phyloP scores from a whole-genome alignment of 2,888 invertebrate genomes.

The Lobophora halterata region DNA sequence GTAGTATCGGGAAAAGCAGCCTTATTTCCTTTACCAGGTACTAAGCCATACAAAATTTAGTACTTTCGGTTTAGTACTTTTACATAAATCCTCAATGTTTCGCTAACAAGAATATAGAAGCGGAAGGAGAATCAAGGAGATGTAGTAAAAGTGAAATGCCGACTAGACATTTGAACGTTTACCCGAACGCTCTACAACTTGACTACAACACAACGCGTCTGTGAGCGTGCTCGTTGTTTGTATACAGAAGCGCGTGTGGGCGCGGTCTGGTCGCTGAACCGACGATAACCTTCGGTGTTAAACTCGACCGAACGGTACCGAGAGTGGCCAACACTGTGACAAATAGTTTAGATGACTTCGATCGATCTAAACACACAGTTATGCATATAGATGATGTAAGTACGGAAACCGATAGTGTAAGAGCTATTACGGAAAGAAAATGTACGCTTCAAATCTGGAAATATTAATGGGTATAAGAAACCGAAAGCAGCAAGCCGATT shows the following conservation, averaged over 20 bases:
- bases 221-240: conserved; percentile 58
- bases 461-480: too few relatives aligned
- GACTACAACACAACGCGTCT: conserved; percentile 23
- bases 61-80: too few relatives aligned
- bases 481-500: too few relatives aligned
- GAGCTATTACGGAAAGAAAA: too few relatives aligned
- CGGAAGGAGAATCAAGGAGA: neutral
- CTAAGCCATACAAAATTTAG: too few relatives aligned
- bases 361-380: neutral
- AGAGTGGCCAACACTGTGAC: conserved; percentile 9
- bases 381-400: neutral
- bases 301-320: conserved; percentile 54
- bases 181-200: neutral
- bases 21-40: too few relatives aligned
- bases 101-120: neutral
- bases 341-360: neutral
- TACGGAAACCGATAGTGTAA: neutral
- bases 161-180: conserved; percentile 2
- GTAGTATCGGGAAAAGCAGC: too few relatives aligned
- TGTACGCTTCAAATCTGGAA: too few relatives aligned
- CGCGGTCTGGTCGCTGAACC: conserved; percentile 75
- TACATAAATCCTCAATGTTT: too few relatives aligned
- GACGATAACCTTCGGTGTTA: conserved; percentile 78
- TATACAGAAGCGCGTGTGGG: conserved; percentile 72
- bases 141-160: conserved; percentile 1